Conservation (phyloP, 2,888 invertebrate genomes). For the Lordiphosa andalusiaca region DNA sequence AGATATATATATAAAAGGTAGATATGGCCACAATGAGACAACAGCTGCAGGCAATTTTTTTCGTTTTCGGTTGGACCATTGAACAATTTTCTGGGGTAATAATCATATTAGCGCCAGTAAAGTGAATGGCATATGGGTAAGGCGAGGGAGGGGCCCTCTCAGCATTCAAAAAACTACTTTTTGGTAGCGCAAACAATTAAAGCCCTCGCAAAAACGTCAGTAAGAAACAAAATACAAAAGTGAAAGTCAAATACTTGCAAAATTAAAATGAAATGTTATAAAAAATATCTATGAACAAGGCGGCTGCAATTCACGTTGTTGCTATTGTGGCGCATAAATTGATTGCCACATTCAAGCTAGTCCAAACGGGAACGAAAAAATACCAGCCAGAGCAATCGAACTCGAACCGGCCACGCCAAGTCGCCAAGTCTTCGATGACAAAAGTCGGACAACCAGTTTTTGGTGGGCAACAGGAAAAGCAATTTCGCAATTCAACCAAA, state of each 20-base stretch:
- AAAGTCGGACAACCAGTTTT: background rate
- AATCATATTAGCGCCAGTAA: conserved; percentile 28
- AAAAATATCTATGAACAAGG: conserved; percentile 43
- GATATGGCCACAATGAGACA: conserved; percentile 25
- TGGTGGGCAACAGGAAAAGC: conserved; percentile 1
- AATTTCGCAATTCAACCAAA: background rate
- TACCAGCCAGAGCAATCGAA: no score
- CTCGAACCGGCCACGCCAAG: no score
- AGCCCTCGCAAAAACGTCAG: conserved; percentile 26
- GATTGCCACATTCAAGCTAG: conserved; percentile 62
- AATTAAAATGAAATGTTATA: conserved; percentile 27
- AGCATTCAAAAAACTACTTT: background rate
- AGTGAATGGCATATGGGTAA: background rate
- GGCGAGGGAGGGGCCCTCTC: background rate
- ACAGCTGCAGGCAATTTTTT: conserved; percentile 38
- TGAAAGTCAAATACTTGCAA: conserved; percentile 52
- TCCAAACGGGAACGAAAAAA: conserved; percentile 53
- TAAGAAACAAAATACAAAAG: conserved; percentile 40
- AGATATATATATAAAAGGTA: no score
- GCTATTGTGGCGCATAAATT: conserved; percentile 38
- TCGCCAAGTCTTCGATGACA: no score
- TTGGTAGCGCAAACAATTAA: conserved; percentile 30
- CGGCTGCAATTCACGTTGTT: conserved; percentile 46
- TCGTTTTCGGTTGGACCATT: conserved; percentile 6
- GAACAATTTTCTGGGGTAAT: conserved; percentile 31